Evolutionary conservation across 2,888 invertebrate genomes (phyloP).

Genomic region (Drosophila peninsularis): DNA sequence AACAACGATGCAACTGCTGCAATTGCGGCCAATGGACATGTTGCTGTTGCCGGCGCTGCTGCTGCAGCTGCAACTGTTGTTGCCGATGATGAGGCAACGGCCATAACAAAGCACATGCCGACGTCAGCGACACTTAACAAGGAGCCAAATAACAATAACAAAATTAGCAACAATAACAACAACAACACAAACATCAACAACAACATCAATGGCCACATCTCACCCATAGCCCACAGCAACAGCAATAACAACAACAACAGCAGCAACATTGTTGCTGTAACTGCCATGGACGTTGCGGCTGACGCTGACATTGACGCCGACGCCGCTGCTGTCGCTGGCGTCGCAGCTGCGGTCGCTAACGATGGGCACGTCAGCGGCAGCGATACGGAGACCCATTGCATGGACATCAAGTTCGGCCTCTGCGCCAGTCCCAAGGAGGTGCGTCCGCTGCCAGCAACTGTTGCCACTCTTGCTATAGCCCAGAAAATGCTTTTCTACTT

Average conservation of each 20-base stretch:
- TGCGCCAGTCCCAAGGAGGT: conserved; percentile 84
- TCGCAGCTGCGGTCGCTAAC: conserved; percentile 39
- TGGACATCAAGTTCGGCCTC: conserved; percentile 82
- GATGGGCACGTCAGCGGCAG: conserved; percentile 71
- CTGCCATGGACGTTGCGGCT: conserved; percentile 53
- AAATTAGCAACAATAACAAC: conserved; percentile 73
- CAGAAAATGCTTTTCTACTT: conserved; percentile 10
- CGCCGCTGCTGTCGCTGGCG: conserved; percentile 19
- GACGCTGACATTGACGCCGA: conserved; percentile 23
- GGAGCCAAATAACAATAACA: conserved; percentile 78
- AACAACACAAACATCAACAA: conserved; percentile 45
- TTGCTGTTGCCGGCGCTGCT: conserved; percentile 9
- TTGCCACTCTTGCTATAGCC: conserved; percentile 1
- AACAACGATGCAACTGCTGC: conserved; percentile 45
- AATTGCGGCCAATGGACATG: conserved; percentile 62
- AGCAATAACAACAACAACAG: conserved; percentile 31
- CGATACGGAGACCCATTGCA: conserved; percentile 78
- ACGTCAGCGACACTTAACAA: conserved; percentile 74
- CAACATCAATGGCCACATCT: conserved; percentile 60
- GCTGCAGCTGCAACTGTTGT: conserved; percentile 20
- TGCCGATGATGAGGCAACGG: conserved; percentile 55
- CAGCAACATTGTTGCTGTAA: conserved; percentile 24
- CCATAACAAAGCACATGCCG: conserved; percentile 66
- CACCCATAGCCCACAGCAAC: conserved; percentile 37
- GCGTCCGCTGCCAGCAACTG: conserved; percentile 35